These are phyloP conservation scores for Margaritifera margaritifera DNA, from an alignment of 2,888 invertebrate genomes.

Conservation along the genomic window DNA sequence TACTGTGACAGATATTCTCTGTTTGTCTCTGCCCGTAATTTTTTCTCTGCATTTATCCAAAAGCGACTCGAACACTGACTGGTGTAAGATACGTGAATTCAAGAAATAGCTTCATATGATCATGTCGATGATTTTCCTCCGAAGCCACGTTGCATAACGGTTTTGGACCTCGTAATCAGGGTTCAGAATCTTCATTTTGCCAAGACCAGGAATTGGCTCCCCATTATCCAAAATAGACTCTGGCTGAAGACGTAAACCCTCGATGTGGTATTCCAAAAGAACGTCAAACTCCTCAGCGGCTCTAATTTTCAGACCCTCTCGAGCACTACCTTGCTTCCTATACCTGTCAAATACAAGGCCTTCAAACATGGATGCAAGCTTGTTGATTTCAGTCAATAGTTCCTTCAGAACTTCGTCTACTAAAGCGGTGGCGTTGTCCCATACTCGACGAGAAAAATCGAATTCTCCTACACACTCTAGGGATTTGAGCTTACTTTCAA, in stretches of 20 bases:
- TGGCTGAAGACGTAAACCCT: constrained; percentile 11
- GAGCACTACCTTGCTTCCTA: constrained; percentile 33
- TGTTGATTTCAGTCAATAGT: constrained; percentile 12
- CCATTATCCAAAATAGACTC: too few species aligned
- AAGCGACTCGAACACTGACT: constrained; percentile 19
- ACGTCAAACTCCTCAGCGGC: constrained; percentile 37
- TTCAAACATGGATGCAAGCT: constrained; percentile 9
- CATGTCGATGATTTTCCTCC: constrained; percentile 9
- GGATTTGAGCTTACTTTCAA: background rate
- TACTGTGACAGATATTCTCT: constrained; percentile 11
- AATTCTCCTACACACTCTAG: constrained; percentile 2
- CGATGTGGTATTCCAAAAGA: constrained; percentile 25
- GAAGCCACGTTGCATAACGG: constrained; percentile 14
- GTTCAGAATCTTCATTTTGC: too few species aligned
- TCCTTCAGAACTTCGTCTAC: constrained; percentile 4
- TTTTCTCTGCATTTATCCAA: constrained; percentile 11
- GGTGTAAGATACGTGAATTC: constrained; percentile 18
- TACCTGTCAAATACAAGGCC: constrained; percentile 21
- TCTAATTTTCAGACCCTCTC: constrained; percentile 39
- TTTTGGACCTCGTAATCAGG: too few species aligned
- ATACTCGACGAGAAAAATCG: constrained; percentile 1
- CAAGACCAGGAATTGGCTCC: too few species aligned
- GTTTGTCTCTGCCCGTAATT: background rate
- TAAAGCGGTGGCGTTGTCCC: constrained; percentile 1
- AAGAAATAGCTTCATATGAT: constrained; percentile 4